Conservation (phyloP, 2,113 vertebrate species). For the Baryphthengus martii region DNA sequence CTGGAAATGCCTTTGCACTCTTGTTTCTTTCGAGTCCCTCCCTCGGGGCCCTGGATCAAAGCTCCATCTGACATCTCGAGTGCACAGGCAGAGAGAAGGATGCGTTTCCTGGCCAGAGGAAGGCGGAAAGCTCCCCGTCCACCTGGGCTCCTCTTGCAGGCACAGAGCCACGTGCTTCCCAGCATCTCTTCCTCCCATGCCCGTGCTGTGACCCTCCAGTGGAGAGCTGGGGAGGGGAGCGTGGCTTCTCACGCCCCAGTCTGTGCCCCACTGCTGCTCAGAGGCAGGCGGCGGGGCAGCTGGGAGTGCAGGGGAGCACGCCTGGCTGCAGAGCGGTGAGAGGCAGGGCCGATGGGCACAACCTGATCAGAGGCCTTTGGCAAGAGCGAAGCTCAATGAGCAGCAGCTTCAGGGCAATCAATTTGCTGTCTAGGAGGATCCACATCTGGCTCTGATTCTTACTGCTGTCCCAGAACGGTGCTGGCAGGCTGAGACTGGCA, state of each 20-base stretch:
- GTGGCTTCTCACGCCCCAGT: neutral
- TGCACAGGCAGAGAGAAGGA: neutral
- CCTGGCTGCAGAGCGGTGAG: neutral
- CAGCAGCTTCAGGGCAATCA: neutral
- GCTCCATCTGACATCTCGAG: neutral
- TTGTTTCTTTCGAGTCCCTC: neutral
- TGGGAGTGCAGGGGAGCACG: accelerated
- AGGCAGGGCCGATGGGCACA: neutral
- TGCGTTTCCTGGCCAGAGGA: neutral
- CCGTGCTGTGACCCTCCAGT: accelerated
- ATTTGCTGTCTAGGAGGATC: neutral
- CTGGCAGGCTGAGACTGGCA: neutral
- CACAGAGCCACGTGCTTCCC: neutral
- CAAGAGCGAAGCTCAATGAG: neutral
- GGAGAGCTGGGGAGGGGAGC: neutral
- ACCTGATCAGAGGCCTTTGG: neutral
- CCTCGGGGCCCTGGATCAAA: slow-evolving; percentile 30
- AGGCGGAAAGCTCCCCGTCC: neutral
- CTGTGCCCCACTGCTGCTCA: neutral
- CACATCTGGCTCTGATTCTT: neutral
- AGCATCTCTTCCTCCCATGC: neutral
- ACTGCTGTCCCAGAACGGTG: neutral
- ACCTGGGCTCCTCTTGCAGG: neutral
- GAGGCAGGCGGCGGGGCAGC: neutral
- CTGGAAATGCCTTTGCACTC: slow-evolving; percentile 24